Conservation (phyloP, 2,113 vertebrate genomes). For the Sinocyclocheilus grahami region DNA sequence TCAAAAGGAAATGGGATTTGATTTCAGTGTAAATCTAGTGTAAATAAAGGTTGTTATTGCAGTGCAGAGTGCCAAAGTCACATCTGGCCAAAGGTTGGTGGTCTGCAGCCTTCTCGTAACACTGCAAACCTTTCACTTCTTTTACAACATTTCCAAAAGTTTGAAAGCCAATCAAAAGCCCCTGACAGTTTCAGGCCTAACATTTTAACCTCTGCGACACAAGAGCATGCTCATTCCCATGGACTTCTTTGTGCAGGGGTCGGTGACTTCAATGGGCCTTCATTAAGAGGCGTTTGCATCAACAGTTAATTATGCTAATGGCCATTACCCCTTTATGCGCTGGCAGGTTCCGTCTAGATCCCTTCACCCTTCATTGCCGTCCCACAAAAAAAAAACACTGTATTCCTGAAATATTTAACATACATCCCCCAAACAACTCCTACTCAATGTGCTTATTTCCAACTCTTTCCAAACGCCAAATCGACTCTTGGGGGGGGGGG, state of each 20-base stretch:
- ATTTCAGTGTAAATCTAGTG: neutral
- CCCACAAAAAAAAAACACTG: constrained; percentile 61
- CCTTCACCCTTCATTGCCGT: constrained; percentile 59
- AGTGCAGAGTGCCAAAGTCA: neutral
- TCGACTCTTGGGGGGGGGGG: constrained; percentile 53
- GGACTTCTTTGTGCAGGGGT: constrained; percentile 68
- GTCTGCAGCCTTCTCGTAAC: constrained; percentile 1
- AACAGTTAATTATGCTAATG: constrained; percentile 82
- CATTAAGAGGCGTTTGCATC: constrained; percentile 78
- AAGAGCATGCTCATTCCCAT: constrained; percentile 68
- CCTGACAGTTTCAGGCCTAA: constrained; percentile 21
- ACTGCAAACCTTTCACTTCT: neutral
- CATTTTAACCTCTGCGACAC: constrained; percentile 71
- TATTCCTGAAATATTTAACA: constrained; percentile 61
- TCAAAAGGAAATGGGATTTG: constrained; percentile 17
- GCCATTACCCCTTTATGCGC: constrained; percentile 64
- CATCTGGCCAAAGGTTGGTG: constrained; percentile 10
- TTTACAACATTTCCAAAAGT: neutral
- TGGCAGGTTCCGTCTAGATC: constrained; percentile 64
- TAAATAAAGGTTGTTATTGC: constrained; percentile 10
- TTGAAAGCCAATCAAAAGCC: constrained; percentile 26
- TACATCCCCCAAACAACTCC: constrained; percentile 51
- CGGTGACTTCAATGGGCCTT: constrained; percentile 74
- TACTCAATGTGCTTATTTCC: constrained; percentile 61
- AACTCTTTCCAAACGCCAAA: constrained; percentile 59